Conservation (phyloP, 2,797 vertebrate genomes). For the Characodon lateralis region DNA sequence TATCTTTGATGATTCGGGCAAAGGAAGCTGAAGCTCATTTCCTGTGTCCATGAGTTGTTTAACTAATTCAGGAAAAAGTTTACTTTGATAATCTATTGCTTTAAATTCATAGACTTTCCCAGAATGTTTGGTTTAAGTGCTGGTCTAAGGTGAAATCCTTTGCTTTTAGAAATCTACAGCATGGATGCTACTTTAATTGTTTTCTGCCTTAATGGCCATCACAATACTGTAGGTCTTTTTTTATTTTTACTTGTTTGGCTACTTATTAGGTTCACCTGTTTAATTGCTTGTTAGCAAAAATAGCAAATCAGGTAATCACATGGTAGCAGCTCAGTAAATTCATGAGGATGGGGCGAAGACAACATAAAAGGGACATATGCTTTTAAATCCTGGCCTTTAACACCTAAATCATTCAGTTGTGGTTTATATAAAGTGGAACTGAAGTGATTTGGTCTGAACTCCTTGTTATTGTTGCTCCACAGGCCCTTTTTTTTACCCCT, state of each 20-base stretch:
- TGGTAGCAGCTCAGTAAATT: neutral
- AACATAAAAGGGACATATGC: too few species aligned
- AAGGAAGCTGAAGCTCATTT: neutral
- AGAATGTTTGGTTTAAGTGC: neutral
- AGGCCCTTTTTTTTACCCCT: too few species aligned
- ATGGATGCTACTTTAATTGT: neutral
- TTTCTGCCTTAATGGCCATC: conserved; percentile 5
- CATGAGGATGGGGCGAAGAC: neutral
- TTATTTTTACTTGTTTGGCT: neutral
- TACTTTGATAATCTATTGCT: conserved; percentile 1
- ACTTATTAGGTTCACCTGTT: neutral
- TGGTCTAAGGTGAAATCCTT: neutral
- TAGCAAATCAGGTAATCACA: neutral
- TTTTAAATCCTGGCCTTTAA: too few species aligned
- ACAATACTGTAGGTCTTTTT: neutral
- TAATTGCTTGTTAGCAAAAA: neutral
- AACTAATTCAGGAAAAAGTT: neutral
- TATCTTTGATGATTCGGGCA: neutral
- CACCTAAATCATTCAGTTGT: too few species aligned
- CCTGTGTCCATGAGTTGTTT: neutral
- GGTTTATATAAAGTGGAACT: too few species aligned
- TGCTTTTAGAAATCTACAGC: neutral
- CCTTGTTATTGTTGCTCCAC: too few species aligned
- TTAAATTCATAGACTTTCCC: neutral
- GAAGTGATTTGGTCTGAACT: too few species aligned